These are phyloP conservation scores for Pseudomyrmex sp. DNA, from an alignment of 1,140 invertebrate species.

Conservation along the genomic window DNA sequence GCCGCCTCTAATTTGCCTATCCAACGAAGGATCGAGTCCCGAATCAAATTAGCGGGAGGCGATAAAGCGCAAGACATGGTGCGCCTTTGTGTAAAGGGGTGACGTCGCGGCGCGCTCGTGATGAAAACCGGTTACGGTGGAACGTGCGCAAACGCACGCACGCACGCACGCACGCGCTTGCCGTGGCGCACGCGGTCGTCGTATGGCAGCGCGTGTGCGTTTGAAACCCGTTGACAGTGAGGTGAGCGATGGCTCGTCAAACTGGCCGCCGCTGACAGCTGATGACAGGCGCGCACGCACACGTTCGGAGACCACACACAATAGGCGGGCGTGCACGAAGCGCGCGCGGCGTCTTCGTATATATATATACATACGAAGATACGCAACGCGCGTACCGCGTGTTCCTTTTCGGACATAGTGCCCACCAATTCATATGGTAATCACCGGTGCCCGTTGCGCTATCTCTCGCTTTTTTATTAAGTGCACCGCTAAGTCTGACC, in stretches of 20 bases:
- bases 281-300: slow-evolving; percentile 72
- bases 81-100: not conserved
- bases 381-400: slow-evolving; percentile 39
- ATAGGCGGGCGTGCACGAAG: slow-evolving; percentile 44
- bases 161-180: slow-evolving; percentile 17
- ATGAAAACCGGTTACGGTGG: slow-evolving; percentile 68
- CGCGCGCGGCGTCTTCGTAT: slow-evolving; percentile 8
- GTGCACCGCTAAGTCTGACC: slow-evolving; percentile 69
- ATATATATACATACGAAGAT: not conserved
- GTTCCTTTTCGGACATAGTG: slow-evolving; percentile 70
- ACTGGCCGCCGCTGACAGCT: slow-evolving; percentile 67
- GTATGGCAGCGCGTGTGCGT: slow-evolving; percentile 31
- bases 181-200: slow-evolving; percentile 21
- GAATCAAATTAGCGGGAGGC: slow-evolving; percentile 38
- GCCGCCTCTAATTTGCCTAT: slow-evolving; percentile 51
- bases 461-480: slow-evolving; percentile 75
- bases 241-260: slow-evolving; percentile 76
- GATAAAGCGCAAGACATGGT: slow-evolving; percentile 35
- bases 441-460: slow-evolving; percentile 62
- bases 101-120: slow-evolving; percentile 41
- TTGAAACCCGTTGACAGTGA: slow-evolving; percentile 68
- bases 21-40: slow-evolving; percentile 30
- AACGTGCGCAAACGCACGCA: slow-evolving; percentile 39
- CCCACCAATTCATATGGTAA: slow-evolving; percentile 79
- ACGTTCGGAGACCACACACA: slow-evolving; percentile 71